Base-by-base conservation (phyloP, 2,113 vertebrate species). In the Engraulis encrasicolus region DNA sequence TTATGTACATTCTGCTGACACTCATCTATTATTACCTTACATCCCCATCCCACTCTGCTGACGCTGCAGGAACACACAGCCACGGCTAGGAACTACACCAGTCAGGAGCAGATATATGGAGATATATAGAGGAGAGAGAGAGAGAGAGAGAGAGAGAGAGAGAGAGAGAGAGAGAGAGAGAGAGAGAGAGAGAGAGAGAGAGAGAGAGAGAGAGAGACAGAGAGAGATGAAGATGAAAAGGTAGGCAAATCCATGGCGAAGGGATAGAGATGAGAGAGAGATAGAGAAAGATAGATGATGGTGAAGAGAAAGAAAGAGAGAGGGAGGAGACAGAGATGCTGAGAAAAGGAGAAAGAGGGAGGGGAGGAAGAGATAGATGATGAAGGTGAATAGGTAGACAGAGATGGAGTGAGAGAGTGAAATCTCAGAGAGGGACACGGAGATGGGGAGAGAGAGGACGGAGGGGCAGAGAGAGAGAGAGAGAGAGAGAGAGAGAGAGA, bases 1-100 rank as follows among this genome's bases (percentile, higher is more conserved):
- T 90, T 86, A 81, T 82, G n/a, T n/a, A n/a, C n/a, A 61, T 87
- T 83, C 18, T 79, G 79, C 87, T 92, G 92, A 92, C 87, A 91
- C 86, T 36, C 50, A 11, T n/a, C 78, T 91, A 92, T 93, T 90
- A 94, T 93, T 90, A 90, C 90, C 88, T 80, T 82, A 50, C 61
- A 79, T 50, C 54, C 79, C 82, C 61, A 79, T 50, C 54, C 79
- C 82, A 83, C 52, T 83, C 86, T 83, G 90, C 93, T 93, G 94
- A 94, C 90, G 27, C 91, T 78, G 91, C 94, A 93, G 86, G 86
- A 86, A 79, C 79, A 80, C 40, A 23, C 52, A n/a, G 15, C 45
- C 82, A 74, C 31, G 34, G 88, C 66, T 88, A 81, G 83, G 84
- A 85, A 89, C 89, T 38, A 77, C 27, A 12, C 9, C 23, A 61